Evolutionary conservation across 2,797 vertebrate species (phyloP), one percentile per base, ranked within the genome.

Genomic region (Chromobotia macracanthus): DNA sequence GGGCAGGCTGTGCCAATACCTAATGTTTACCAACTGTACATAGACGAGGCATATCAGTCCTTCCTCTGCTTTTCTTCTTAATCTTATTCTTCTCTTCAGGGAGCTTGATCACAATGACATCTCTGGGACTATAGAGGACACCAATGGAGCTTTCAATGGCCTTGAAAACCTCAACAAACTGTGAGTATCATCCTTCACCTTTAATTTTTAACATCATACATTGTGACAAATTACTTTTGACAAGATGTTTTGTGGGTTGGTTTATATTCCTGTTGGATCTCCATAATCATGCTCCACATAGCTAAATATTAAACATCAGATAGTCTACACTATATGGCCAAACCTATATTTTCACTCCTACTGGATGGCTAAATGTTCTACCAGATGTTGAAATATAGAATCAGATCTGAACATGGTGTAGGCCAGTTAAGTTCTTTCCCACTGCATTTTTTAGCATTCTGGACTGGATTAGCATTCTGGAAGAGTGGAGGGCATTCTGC

Each of bases 21-120:
- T 23, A 53, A 48, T 61, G 48, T 86, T 70, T 89, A 87, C 89
- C 87, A 89, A 81, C 82, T 77, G 87, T 87, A 85, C 87, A 87
- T 60, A 61, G 35, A 50, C 67, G 61, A 70, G 41, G 0, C 18
- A 44, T 12, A 63, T 55, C 19, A 23, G 77, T 81, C 75, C 75
- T 46, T 84, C 72, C 55, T 88, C 86, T 91, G 35, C 41, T 82
- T 89, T 44, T 81, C n/a, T 69, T 50, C 9, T 13, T 65, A 31
- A 65, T 66, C 85, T 71, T 56, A 53, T 85, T 87, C 85, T 82
- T 89, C 94, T 44, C 87, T 86, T 61, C 92, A 99, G 97, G 95
- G 96, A 98, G 87, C 91, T 99, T 93, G 96, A 98, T 92, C 95
- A 97, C 92, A 99, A 99, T 1, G 95, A 98, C 93, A 98, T 99